phyloP scores from a whole-genome alignment of 1,140 invertebrate genomes.

The Panonychus citri region DNA sequence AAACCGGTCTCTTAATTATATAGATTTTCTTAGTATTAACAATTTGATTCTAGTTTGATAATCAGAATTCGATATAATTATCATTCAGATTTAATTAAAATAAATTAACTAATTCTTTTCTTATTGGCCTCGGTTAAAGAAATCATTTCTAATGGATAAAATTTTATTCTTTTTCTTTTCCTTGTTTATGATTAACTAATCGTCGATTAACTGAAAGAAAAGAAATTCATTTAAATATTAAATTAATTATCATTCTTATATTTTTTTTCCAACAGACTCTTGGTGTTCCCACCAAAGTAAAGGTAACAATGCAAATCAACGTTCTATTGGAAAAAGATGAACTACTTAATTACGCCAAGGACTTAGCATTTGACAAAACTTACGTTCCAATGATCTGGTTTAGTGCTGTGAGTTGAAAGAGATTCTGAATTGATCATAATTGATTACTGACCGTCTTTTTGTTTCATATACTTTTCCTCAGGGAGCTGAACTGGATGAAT shows the following conservation, averaged over 20 bases:
- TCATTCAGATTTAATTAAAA: too few species aligned
- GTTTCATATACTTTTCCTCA: background rate
- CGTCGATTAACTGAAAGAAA: slow-evolving; percentile 32
- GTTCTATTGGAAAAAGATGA: slow-evolving; percentile 3
- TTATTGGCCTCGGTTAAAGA: too few species aligned
- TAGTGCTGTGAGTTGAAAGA: background rate
- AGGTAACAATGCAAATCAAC: slow-evolving; percentile 13
- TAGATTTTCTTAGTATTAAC: too few species aligned
- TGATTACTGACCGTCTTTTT: background rate
- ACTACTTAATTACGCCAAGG: background rate
- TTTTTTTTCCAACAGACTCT: background rate
- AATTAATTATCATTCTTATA: background rate
- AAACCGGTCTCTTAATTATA: too few species aligned
- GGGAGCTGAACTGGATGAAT: background rate
- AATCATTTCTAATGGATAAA: too few species aligned
- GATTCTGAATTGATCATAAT: background rate
- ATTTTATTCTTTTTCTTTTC: too few species aligned
- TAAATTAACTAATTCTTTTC: too few species aligned
- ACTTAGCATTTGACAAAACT: background rate
- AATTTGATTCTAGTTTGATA: too few species aligned
- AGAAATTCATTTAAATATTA: background rate
- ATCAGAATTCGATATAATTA: too few species aligned
- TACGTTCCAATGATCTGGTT: slow-evolving; percentile 2
- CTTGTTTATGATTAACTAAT: too few species aligned
- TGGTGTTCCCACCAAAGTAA: slow-evolving; percentile 10